These are phyloP conservation scores for Xylocampa areola DNA, from an alignment of 2,888 invertebrate species.

Conservation along the genomic window DNA sequence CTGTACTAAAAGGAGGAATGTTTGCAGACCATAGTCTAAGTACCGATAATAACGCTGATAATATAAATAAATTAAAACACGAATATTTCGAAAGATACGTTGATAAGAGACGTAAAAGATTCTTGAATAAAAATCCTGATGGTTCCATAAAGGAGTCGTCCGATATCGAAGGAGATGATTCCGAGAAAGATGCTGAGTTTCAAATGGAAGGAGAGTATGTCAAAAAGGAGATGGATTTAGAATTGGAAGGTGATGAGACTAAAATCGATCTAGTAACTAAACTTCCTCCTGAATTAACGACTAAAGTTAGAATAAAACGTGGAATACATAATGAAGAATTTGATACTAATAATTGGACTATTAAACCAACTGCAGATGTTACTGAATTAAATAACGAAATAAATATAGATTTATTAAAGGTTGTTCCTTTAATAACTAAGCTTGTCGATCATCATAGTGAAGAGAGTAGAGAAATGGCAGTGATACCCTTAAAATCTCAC, in stretches of 20 bases:
- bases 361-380: conserved; percentile 62
- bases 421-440: conserved; percentile 72
- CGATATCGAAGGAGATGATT: conserved; percentile 70
- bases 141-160: conserved; percentile 67
- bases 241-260: conserved; percentile 71
- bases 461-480: conserved; percentile 55
- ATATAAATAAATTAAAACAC: conserved; percentile 82
- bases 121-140: conserved; percentile 72
- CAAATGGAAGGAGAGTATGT: conserved; percentile 72
- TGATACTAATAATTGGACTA: conserved; percentile 70
- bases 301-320: conserved; percentile 74
- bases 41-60: conserved; percentile 66
- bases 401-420: conserved; percentile 73
- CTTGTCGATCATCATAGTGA: conserved; percentile 45
- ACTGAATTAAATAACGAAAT: conserved; percentile 69
- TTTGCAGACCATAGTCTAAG: conserved; percentile 72
- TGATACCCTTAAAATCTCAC: conserved; percentile 73
- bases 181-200: conserved; percentile 54
- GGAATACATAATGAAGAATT: conserved; percentile 70
- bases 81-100: conserved; percentile 84
- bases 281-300: conserved; percentile 44
- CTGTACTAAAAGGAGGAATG: conserved; percentile 84
- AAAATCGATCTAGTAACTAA: conserved; percentile 54
- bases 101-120: conserved; percentile 83
- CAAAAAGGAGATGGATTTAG: conserved; percentile 60